These are phyloP conservation scores for Chiloscyllium punctatum DNA, from an alignment of 2,797 vertebrate genomes.

Conservation along the genomic window DNA sequence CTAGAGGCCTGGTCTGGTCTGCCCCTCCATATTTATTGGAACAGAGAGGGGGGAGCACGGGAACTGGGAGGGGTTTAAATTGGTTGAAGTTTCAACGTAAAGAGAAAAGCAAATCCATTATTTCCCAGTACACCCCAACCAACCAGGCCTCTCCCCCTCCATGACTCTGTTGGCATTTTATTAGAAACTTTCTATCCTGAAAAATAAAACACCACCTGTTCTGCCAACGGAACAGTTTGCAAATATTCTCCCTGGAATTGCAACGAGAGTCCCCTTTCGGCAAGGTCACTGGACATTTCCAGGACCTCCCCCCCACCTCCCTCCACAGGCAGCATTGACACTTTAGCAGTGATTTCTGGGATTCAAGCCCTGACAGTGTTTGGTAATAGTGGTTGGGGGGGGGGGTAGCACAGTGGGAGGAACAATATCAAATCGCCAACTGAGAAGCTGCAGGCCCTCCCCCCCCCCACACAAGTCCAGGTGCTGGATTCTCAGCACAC, in stretches of 20 bases:
- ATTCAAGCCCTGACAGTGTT: neutral
- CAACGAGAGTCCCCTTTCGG: neutral
- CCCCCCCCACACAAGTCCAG: neutral
- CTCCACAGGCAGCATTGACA: neutral
- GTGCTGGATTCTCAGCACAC: slow-evolving; percentile 1
- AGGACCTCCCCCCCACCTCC: neutral
- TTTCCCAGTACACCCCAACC: too few species aligned
- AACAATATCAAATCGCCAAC: neutral
- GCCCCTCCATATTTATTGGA: neutral
- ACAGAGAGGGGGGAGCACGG: too few species aligned
- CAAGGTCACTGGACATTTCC: neutral
- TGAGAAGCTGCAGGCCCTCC: neutral
- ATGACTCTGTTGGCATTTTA: accelerated
- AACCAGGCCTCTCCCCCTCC: neutral
- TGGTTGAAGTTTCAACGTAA: too few species aligned
- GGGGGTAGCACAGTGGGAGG: too few species aligned
- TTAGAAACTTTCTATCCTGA: neutral
- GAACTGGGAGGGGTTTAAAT: too few species aligned
- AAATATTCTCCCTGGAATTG: neutral
- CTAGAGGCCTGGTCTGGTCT: neutral
- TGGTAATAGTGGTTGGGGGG: accelerated
- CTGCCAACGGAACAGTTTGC: neutral
- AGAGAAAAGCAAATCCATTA: too few species aligned
- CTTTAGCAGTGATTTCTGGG: neutral
- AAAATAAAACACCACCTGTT: neutral